A percentile compares a stretch with the other conserved stretches of the same genome.
phyloP scores from a whole-genome alignment of 2,888 invertebrate genomes.

The Tholera decimalis region DNA sequence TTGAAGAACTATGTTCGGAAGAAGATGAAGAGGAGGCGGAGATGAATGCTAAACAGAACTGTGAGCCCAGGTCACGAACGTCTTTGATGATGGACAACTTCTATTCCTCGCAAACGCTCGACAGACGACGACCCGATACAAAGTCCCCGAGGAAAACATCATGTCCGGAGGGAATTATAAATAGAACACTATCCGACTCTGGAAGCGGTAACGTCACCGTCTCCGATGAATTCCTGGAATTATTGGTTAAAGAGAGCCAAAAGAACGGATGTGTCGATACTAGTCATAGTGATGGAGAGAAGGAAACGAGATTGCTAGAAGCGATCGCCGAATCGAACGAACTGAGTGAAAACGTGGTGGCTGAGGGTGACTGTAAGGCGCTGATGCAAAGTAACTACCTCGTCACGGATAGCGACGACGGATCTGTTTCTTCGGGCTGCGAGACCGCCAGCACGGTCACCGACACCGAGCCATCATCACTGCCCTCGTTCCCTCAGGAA shows the following conservation, averaged over 20 bases:
- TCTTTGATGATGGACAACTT: conserved; percentile 83
- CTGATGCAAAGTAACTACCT: conserved; percentile 89
- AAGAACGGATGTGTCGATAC: conserved; percentile 70
- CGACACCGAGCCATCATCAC: conserved; percentile 90
- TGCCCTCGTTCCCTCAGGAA: conserved; percentile 86
- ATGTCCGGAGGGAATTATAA: conserved; percentile 86
- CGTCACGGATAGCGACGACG: conserved; percentile 93
- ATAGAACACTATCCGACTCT: conserved; percentile 78
- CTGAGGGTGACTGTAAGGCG: conserved; percentile 72
- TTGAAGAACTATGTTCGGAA: conserved; percentile 97
- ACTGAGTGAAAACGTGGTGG: conserved; percentile 73
- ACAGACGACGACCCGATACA: conserved; percentile 89
- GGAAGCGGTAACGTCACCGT: conserved; percentile 71
- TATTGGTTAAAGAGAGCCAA: conserved; percentile 80
- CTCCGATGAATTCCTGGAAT: conserved; percentile 79
- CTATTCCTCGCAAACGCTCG: conserved; percentile 91
- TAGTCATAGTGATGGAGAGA: conserved; percentile 80
- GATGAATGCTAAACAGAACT: conserved; percentile 82
- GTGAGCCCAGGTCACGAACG: conserved; percentile 74
- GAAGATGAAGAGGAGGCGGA: conserved; percentile 94
- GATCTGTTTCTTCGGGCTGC: conserved; percentile 95
- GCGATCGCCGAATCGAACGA: conserved; percentile 84
- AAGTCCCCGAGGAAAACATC: conserved; percentile 85
- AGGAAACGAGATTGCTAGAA: conserved; percentile 74
- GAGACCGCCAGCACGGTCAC: conserved; percentile 95